Conservation (phyloP, 92 coral and sea anemone species). For the Plumapathes pennacea region DNA sequence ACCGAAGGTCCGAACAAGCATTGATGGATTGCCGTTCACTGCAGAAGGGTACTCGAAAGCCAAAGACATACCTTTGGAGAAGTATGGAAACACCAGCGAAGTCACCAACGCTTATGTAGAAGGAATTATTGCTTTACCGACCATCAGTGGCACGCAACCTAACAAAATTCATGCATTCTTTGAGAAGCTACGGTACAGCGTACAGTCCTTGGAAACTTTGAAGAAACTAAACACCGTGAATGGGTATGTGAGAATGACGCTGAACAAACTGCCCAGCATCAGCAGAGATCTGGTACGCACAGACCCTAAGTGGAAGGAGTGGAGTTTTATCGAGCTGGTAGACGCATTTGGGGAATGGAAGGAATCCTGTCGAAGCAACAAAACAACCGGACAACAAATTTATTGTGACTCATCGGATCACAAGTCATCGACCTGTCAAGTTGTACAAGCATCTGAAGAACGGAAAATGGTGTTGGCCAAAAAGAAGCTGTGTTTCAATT, state of each 20-base stretch:
- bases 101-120: too few relatives aligned
- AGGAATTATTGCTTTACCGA: too few relatives aligned
- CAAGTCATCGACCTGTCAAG: slow-evolving; percentile 26
- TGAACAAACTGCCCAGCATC: slow-evolving; percentile 44
- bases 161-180: slow-evolving; percentile 31
- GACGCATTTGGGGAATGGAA: slow-evolving; percentile 49
- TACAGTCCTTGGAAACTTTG: slow-evolving; percentile 47
- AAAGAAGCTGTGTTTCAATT: slow-evolving; percentile 37
- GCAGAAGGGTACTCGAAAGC: slow-evolving; percentile 22
- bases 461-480: slow-evolving; percentile 17
- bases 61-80: slow-evolving; percentile 7
- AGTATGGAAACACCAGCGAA: too few relatives aligned
- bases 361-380: slow-evolving; percentile 17
- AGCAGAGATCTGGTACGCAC: slow-evolving; percentile 46
- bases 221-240: slow-evolving; percentile 29
- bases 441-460: slow-evolving; percentile 12
- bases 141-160: too few relatives aligned
- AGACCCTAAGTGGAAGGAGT: slow-evolving; percentile 36
- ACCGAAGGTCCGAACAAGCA: too few relatives aligned
- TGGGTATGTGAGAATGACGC: slow-evolving; percentile 32
- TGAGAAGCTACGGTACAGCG: slow-evolving; percentile 26
- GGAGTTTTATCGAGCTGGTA: slow-evolving; percentile 23
- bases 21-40: slow-evolving; percentile 23
- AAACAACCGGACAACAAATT: slow-evolving; percentile 22
- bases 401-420: slow-evolving; percentile 37